These are phyloP conservation scores for Glareola pratincola DNA, from an alignment of 2,113 vertebrate species.

Conservation along the genomic window DNA sequence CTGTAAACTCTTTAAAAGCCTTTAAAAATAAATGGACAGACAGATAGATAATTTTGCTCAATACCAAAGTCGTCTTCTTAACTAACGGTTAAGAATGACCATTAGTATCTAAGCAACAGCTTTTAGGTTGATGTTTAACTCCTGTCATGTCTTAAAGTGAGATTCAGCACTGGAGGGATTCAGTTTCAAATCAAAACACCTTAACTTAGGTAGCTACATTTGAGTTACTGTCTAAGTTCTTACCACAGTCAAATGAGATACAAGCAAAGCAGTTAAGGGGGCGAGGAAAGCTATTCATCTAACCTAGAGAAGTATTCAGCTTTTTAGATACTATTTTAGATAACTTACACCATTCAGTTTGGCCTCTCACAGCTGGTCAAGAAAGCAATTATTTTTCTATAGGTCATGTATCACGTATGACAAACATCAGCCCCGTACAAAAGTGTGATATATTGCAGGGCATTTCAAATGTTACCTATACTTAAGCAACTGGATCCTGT, in stretches of 20 bases:
- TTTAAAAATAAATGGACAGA: not conserved
- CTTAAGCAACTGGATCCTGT: not conserved
- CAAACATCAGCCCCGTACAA: not conserved
- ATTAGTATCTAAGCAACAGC: not conserved
- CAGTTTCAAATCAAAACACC: not conserved
- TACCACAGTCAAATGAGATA: not conserved
- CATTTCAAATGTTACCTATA: not conserved
- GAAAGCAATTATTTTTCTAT: not conserved
- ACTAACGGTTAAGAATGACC: not conserved
- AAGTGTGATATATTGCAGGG: not conserved
- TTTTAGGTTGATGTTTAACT: not conserved
- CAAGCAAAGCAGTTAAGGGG: not conserved
- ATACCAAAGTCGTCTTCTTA: not conserved
- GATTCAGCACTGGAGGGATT: not conserved
- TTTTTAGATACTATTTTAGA: not conserved
- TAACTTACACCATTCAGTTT: not conserved
- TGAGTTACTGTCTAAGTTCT: not conserved
- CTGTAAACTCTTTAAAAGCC: not conserved
- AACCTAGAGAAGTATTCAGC: not conserved
- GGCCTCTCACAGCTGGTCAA: not conserved
- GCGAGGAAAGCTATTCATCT: not conserved
- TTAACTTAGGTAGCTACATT: not conserved
- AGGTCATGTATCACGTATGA: not conserved
- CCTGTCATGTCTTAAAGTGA: not conserved
- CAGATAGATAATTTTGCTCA: not conserved